Conservation (phyloP, 2,888 invertebrate genomes). For the Agonopterix alstromeriana region DNA sequence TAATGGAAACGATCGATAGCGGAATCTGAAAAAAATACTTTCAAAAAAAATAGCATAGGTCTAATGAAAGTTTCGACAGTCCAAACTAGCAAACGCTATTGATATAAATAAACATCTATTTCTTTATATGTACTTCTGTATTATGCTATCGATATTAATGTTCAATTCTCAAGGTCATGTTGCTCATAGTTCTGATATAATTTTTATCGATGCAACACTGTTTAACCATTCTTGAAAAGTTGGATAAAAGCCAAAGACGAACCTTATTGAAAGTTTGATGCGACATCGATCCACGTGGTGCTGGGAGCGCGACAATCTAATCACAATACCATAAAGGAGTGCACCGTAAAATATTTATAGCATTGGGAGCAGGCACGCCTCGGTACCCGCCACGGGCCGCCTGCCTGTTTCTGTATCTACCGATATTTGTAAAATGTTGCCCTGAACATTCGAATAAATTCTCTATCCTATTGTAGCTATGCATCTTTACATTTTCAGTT, state of each 20-base stretch:
- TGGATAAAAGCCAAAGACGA: slow-evolving; percentile 24
- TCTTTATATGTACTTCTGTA: no score
- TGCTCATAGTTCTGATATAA: no score
- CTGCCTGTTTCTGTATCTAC: slow-evolving; percentile 23
- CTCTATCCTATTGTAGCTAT: not conserved
- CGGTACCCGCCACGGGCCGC: slow-evolving; percentile 29
- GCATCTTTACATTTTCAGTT: slow-evolving; percentile 3
- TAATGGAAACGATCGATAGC: no score
- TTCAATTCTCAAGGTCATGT: no score
- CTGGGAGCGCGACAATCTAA: slow-evolving; percentile 54
- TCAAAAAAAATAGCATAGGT: no score
- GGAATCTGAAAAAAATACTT: no score
- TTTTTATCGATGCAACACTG: no score
- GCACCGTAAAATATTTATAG: slow-evolving; percentile 66
- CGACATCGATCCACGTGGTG: slow-evolving; percentile 46
- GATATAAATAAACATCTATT: no score
- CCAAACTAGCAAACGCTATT: no score
- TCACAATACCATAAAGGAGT: slow-evolving; percentile 61
- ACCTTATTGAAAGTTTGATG: slow-evolving; percentile 54
- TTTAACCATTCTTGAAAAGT: not conserved
- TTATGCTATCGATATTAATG: no score
- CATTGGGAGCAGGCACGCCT: slow-evolving; percentile 51
- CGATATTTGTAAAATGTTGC: slow-evolving; percentile 10
- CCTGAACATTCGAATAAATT: slow-evolving; percentile 5
- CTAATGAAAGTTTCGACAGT: no score